Conservation (phyloP, 1,140 invertebrate species). For the Temnothorax nylanderi region DNA sequence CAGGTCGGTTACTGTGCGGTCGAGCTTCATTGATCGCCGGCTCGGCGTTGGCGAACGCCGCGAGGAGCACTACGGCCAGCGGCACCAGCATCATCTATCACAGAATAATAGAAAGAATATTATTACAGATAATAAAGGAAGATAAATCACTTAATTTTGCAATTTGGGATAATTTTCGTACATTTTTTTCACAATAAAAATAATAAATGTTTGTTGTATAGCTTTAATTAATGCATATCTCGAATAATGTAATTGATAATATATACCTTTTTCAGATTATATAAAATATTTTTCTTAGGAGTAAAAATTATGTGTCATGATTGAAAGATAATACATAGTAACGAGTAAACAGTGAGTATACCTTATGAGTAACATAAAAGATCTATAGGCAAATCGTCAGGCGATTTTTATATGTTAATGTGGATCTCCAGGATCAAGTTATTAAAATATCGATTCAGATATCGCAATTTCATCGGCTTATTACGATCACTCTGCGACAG, state of each 20-base stretch:
- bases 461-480: constrained; percentile 11
- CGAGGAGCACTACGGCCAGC: constrained; percentile 78
- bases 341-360: neutral
- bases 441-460: constrained; percentile 32
- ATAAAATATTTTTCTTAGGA: neutral
- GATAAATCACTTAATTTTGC: neutral
- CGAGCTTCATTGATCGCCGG: constrained; percentile 84
- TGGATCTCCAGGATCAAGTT: neutral
- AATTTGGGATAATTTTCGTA: neutral
- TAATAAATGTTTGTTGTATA: neutral
- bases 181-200: neutral
- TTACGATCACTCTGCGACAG: constrained; percentile 31
- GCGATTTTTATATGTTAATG: neutral
- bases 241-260: neutral
- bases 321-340: neutral
- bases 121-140: neutral
- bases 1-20: constrained; percentile 85
- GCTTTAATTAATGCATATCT: neutral
- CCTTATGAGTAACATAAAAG: neutral
- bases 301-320: neutral
- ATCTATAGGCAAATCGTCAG: neutral
- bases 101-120: neutral
- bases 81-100: constrained; percentile 82
- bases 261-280: neutral
- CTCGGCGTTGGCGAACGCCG: constrained; percentile 76